Conservation (phyloP, 2,888 invertebrate species). For the Acrobasis consociella region DNA sequence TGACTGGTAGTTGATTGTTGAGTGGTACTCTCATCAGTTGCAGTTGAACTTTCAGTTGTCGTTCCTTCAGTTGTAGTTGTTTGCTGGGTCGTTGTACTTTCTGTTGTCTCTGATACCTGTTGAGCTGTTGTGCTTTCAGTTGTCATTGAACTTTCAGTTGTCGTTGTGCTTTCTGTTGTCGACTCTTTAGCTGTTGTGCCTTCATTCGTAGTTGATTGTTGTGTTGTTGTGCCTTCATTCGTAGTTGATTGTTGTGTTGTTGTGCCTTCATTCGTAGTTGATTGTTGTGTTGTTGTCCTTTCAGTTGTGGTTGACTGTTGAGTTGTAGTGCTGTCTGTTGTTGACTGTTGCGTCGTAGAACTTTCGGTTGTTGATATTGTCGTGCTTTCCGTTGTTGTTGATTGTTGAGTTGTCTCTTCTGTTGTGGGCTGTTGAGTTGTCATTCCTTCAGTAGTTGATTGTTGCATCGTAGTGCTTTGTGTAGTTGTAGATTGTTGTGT, state of each 20-base stretch:
- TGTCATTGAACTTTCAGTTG: slow-evolving; percentile 34
- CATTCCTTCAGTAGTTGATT: no score
- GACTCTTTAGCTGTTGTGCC: slow-evolving; percentile 34
- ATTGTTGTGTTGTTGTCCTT: slow-evolving; percentile 41
- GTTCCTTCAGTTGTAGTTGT: slow-evolving; percentile 38
- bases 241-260: slow-evolving; percentile 25
- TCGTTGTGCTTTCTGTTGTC: slow-evolving; percentile 35
- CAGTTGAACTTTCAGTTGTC: slow-evolving; percentile 33
- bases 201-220: slow-evolving; percentile 25
- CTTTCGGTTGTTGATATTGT: slow-evolving; percentile 35
- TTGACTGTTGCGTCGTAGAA: slow-evolving; percentile 36
- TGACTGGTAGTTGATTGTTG: slow-evolving; percentile 44
- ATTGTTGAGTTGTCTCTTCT: slow-evolving; percentile 33
- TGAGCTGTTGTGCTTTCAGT: slow-evolving; percentile 36
- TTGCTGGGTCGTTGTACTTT: slow-evolving; percentile 44
- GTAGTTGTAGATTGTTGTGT: no score
- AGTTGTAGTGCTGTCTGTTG: slow-evolving; percentile 41
- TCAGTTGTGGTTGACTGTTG: slow-evolving; percentile 40
- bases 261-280: slow-evolving; percentile 33
- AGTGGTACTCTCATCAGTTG: slow-evolving; percentile 39
- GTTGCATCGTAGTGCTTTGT: no score
- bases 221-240: slow-evolving; percentile 13
- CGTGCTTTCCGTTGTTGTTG: slow-evolving; percentile 34
- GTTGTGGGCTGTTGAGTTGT: slow-evolving; percentile 30
- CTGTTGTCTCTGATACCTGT: slow-evolving; percentile 34